These are phyloP conservation scores for Rafetus swinhoei DNA, from an alignment of 2,113 vertebrate species.

Conservation along the genomic window DNA sequence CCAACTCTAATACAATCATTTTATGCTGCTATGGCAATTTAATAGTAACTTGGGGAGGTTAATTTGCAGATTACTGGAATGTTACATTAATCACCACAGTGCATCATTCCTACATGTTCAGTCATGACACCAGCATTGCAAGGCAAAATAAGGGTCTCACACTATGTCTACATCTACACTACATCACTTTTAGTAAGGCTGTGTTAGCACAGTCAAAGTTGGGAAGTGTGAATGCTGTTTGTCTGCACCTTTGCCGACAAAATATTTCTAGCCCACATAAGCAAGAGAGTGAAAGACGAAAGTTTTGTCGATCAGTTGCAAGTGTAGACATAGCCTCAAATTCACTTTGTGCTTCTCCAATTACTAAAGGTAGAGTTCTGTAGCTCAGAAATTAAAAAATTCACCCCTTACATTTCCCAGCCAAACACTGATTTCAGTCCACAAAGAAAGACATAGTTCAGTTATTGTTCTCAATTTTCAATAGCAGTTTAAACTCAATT, in stretches of 20 bases:
- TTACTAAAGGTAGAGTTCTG: not conserved
- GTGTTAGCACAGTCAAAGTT: too few relatives aligned
- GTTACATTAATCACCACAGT: not conserved
- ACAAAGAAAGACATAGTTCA: not conserved
- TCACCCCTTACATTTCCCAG: constrained; percentile 8
- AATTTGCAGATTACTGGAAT: not conserved
- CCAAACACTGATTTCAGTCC: constrained; percentile 41
- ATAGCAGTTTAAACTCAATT: not conserved
- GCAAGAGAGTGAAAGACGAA: too few relatives aligned
- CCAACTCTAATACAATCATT: not conserved
- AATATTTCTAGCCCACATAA: too few relatives aligned
- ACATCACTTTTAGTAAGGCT: too few relatives aligned
- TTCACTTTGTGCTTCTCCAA: not conserved
- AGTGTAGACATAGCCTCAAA: not conserved
- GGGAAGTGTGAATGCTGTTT: too few relatives aligned
- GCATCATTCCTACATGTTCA: not conserved
- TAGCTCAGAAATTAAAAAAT: constrained; percentile 50
- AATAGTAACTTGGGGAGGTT: not conserved
- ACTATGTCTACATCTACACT: not conserved
- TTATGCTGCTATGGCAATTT: not conserved
- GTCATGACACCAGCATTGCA: not conserved
- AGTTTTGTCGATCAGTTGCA: too few relatives aligned
- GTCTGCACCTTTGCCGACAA: too few relatives aligned
- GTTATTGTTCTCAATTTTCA: not conserved
- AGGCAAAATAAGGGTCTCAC: not conserved